These are phyloP conservation scores for Phlogophora meticulosa DNA, from an alignment of 2,888 invertebrate genomes.

Conservation along the genomic window DNA sequence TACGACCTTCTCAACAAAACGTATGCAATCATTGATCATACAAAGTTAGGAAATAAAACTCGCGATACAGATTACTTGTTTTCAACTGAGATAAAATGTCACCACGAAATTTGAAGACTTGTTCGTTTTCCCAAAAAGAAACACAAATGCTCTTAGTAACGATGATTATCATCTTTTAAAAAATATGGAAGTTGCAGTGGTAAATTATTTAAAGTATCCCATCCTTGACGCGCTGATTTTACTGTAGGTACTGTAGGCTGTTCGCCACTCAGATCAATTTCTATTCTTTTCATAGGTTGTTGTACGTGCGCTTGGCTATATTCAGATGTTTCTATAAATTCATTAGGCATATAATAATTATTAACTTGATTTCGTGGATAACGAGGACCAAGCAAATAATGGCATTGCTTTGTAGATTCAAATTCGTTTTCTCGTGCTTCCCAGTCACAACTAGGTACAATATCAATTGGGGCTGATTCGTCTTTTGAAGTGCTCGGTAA, in stretches of 20 bases:
- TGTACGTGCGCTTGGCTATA: slow-evolving; percentile 46
- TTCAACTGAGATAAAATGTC: slow-evolving; percentile 53
- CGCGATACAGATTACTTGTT: slow-evolving; percentile 48
- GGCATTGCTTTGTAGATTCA: slow-evolving; percentile 61
- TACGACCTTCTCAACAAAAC: slow-evolving; percentile 60
- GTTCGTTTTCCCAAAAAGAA: background rate
- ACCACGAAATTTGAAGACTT: slow-evolving; percentile 14
- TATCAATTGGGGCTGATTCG: slow-evolving; percentile 62
- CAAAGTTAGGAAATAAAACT: slow-evolving; percentile 61
- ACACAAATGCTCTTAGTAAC: slow-evolving; percentile 16
- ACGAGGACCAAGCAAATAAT: slow-evolving; percentile 62
- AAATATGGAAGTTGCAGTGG: slow-evolving; percentile 82
- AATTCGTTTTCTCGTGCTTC: slow-evolving; percentile 26
- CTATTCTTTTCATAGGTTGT: background rate
- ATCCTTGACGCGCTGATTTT: background rate
- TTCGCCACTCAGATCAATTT: background rate
- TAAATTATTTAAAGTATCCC: slow-evolving; percentile 74
- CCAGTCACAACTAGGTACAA: slow-evolving; percentile 22
- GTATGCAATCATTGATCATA: slow-evolving; percentile 64
- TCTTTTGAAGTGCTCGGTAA: background rate
- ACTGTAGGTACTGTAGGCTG: background rate
- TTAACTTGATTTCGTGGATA: slow-evolving; percentile 67
- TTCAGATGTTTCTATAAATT: slow-evolving; percentile 68
- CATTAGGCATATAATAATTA: slow-evolving; percentile 66
- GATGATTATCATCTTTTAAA: slow-evolving; percentile 67